Evolutionary conservation across 2,113 vertebrate genomes (phyloP).

Genomic region (Ophthalmolycus amberensis): DNA sequence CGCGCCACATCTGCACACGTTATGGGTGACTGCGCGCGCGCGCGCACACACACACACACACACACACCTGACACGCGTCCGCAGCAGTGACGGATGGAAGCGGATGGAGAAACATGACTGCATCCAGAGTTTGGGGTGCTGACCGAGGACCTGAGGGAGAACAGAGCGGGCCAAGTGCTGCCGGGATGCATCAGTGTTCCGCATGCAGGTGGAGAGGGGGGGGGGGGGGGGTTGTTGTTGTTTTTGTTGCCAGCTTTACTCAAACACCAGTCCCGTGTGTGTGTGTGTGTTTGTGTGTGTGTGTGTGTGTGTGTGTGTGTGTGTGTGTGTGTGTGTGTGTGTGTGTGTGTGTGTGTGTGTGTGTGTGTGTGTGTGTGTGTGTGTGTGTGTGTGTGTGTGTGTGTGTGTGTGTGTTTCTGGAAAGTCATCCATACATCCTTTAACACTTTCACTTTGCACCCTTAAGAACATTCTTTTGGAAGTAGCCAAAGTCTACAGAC

Average conservation of each 20-base stretch:
- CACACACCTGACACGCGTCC: slow-evolving; percentile 47
- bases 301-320: too few species aligned
- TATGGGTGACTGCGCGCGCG: slow-evolving; percentile 32
- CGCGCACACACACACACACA: not conserved
- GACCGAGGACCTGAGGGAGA: slow-evolving; percentile 30
- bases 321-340: too few species aligned
- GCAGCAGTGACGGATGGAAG: slow-evolving; percentile 30
- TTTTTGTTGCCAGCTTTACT: not conserved
- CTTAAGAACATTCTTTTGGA: not conserved
- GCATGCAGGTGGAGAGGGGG: slow-evolving; percentile 31
- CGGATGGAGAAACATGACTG: slow-evolving; percentile 6
- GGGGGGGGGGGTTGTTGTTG: slow-evolving; percentile 17
- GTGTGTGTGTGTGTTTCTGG: not conserved
- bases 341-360: too few species aligned
- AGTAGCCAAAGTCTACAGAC: not conserved
- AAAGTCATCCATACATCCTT: slow-evolving; percentile 20
- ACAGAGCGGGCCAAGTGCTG: slow-evolving; percentile 17
- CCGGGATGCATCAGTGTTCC: slow-evolving; percentile 45
- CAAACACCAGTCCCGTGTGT: slow-evolving; percentile 7
- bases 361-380: too few species aligned
- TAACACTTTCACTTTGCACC: not conserved
- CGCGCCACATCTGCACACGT: slow-evolving; percentile 10
- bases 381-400: too few species aligned
- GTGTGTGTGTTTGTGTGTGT: too few species aligned
- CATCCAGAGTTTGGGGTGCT: slow-evolving; percentile 52